phyloP scores from a whole-genome alignment of 2,113 vertebrate genomes.

The Elaphurus davidianus region DNA sequence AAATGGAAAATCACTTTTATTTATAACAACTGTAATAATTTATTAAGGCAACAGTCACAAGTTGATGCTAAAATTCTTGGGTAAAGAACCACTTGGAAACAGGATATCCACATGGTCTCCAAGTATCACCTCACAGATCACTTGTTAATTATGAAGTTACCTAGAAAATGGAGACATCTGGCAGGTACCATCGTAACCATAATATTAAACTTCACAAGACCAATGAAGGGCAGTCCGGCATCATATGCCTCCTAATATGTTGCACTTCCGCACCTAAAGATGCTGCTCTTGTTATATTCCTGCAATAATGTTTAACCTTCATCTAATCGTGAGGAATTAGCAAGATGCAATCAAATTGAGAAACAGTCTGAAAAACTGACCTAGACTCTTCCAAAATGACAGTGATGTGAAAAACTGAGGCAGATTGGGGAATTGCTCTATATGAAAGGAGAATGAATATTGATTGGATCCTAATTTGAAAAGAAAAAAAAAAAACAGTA shows the following conservation, averaged over 20 bases:
- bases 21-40: background rate
- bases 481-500: background rate
- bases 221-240: background rate
- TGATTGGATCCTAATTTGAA: background rate
- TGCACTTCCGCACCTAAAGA: background rate
- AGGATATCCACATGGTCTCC: background rate
- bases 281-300: background rate
- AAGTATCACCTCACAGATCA: background rate
- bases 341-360: background rate
- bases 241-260: background rate
- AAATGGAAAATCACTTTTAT: constrained; percentile 13
- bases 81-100: background rate
- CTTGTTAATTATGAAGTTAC: background rate
- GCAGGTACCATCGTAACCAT: background rate
- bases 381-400: background rate
- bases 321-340: background rate
- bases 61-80: background rate
- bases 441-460: background rate
- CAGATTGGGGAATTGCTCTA: background rate
- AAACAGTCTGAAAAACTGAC: background rate
- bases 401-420: background rate
- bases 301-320: background rate
- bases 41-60: background rate
- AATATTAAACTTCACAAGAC: background rate
- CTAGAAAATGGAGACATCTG: constrained; percentile 28